phyloP scores from a whole-genome alignment of 2,113 vertebrate species.

The Atlantisia rogersi region DNA sequence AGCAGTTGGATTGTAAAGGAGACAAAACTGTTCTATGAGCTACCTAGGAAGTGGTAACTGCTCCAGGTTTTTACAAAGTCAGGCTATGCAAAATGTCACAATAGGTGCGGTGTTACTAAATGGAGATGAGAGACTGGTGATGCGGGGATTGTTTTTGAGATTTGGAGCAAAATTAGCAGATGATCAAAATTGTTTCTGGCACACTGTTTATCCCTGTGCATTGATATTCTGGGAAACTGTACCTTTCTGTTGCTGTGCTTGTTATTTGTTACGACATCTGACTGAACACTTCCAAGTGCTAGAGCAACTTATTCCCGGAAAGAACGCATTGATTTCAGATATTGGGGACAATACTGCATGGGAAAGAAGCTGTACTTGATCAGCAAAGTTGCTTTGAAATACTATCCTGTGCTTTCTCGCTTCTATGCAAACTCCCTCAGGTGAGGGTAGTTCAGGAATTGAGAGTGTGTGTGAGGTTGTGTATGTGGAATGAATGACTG shows the following conservation, averaged over 20 bases:
- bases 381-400: background rate
- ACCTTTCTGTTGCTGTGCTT: background rate
- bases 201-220: background rate
- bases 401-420: background rate
- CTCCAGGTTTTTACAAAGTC: background rate
- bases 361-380: background rate
- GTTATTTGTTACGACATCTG: background rate
- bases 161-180: background rate
- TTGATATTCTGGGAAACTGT: background rate
- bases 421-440: rapidly evolving
- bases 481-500: background rate
- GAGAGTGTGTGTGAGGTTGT: background rate
- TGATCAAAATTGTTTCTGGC: background rate
- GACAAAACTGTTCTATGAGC: background rate
- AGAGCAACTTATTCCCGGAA: background rate
- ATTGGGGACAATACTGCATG: background rate
- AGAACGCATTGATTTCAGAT: background rate
- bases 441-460: background rate
- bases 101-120: background rate
- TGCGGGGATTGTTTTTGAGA: background rate
- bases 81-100: background rate
- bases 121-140: background rate
- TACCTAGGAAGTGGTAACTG: background rate
- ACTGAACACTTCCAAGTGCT: background rate
- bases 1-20: background rate